A percentile compares a stretch with the other conserved stretches of the same genome.
These are phyloP conservation scores for Holothuria leucospilota DNA, from an alignment of 53 echinoderm and acorn worm species.

Conservation along the genomic window DNA sequence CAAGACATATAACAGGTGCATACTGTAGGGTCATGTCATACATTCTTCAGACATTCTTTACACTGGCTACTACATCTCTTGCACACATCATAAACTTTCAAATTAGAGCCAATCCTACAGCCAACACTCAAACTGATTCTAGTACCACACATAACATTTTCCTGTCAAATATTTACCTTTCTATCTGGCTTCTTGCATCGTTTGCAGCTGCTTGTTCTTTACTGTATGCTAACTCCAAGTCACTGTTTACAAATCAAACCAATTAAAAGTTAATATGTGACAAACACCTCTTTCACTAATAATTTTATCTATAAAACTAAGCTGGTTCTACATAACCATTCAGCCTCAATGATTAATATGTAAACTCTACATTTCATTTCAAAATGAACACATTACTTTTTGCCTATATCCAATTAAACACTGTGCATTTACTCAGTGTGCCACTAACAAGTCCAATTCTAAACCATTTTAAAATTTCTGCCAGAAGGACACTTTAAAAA, in stretches of 20 bases:
- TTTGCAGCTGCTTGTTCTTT: constrained; percentile 62
- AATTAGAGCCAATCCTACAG: too few relatives aligned
- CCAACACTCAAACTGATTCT: too few relatives aligned
- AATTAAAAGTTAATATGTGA: not conserved
- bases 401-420: not conserved
- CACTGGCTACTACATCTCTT: too few relatives aligned
- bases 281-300: not conserved
- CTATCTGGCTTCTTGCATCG: constrained; percentile 56
- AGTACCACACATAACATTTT: not conserved
- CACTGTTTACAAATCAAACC: constrained; percentile 47
- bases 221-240: constrained; percentile 70
- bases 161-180: constrained; percentile 60
- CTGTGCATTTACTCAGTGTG: not conserved
- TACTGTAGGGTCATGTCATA: too few relatives aligned
- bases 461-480: not conserved
- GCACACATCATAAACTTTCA: too few relatives aligned
- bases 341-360: too few relatives aligned
- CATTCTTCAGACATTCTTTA: too few relatives aligned
- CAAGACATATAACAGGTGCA: too few relatives aligned
- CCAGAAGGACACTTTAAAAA: not conserved
- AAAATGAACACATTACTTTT: too few relatives aligned
- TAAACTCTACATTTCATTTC: too few relatives aligned
- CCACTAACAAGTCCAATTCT: not conserved
- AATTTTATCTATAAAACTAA: too few relatives aligned
- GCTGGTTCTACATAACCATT: too few relatives aligned